Evolutionary conservation across 2,797 vertebrate genomes (phyloP).

Genomic region (Antennarius maculatus): DNA sequence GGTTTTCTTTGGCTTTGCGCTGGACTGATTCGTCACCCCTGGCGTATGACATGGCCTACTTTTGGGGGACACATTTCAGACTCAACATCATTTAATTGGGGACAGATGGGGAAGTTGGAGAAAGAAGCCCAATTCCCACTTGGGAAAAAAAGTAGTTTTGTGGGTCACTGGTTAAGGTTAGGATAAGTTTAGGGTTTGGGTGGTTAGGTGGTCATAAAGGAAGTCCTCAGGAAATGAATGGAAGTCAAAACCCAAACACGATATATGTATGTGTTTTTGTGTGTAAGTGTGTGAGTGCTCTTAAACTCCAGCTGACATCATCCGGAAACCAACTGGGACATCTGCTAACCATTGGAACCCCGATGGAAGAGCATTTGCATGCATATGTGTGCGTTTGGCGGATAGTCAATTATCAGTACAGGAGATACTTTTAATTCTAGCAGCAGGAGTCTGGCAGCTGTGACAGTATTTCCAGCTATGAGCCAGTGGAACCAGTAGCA

Average conservation of each 20-base stretch:
- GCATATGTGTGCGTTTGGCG: slow-evolving; percentile 22
- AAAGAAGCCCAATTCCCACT: not conserved
- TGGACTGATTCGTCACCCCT: too few species aligned
- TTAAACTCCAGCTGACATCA: slow-evolving; percentile 25
- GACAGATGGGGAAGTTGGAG: not conserved
- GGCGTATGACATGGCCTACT: not conserved
- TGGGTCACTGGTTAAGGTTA: not conserved
- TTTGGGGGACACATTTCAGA: not conserved
- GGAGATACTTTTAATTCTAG: slow-evolving; percentile 9
- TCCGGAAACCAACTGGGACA: slow-evolving; percentile 26
- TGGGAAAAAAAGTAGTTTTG: not conserved
- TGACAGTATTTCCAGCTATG: not conserved
- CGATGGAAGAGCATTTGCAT: slow-evolving; percentile 2
- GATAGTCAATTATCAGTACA: slow-evolving; percentile 9
- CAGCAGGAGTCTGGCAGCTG: slow-evolving; percentile 8
- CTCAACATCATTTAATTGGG: not conserved
- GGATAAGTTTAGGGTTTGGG: not conserved
- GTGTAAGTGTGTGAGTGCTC: not conserved
- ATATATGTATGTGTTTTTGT: not conserved
- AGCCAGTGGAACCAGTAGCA: not conserved
- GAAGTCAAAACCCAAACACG: not conserved
- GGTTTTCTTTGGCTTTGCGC: too few species aligned
- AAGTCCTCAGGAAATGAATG: slow-evolving; percentile 1
- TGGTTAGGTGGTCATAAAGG: too few species aligned
- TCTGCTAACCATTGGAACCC: slow-evolving; percentile 38